Base-by-base conservation (phyloP, 1,140 invertebrate species). In the Neuroterus valhalla region DNA sequence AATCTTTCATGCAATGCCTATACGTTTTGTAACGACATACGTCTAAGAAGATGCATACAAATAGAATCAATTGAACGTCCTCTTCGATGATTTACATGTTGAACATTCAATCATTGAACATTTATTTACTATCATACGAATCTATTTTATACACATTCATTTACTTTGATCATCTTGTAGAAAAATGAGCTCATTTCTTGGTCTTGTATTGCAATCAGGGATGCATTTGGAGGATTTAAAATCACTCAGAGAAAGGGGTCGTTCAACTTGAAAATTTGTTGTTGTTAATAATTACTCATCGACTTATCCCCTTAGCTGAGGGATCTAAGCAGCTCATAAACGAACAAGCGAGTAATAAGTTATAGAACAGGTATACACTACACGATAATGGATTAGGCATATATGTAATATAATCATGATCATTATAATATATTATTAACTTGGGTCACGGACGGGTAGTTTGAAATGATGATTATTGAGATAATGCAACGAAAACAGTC, bases 301-400 rank as follows among this genome's bases (percentile, higher is more conserved):
- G 15, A 38, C 42, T 66, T 67, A 31, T 72, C 4, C 46, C 46
- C 38, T 75, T 44, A 42, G 66, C 26, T 71, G 42, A 46, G 23
- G 68, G 21, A 55, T 26, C 12, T 26, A 55, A 55, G 12, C 2
- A 55, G 50, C 66, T 62, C 19, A 21, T 31, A 45, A 48, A 70
- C 31, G 31, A 52, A 71, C 62, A 70, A 46, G 68, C 50, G 68
- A 73, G 45, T 72, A 70, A 68, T 68, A 70, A 66, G 45, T 66
- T 38, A 38, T 71, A 76, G 44, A 45, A 72, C 43, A 45, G 26
- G 17, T 72, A 70, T 69, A 68, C 52, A 73, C 26, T 68, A 38
- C 38, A 71, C n/a, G 70, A 19, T 62, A 62, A 62, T 62, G 31
- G 0, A 55, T 70, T 55, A 44, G 14, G 42, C n/a, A n/a, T 66